Evolutionary conservation across 2,888 invertebrate species (phyloP), one percentile per base, ranked within the genome.

Genomic region (Netelia melanura): DNA sequence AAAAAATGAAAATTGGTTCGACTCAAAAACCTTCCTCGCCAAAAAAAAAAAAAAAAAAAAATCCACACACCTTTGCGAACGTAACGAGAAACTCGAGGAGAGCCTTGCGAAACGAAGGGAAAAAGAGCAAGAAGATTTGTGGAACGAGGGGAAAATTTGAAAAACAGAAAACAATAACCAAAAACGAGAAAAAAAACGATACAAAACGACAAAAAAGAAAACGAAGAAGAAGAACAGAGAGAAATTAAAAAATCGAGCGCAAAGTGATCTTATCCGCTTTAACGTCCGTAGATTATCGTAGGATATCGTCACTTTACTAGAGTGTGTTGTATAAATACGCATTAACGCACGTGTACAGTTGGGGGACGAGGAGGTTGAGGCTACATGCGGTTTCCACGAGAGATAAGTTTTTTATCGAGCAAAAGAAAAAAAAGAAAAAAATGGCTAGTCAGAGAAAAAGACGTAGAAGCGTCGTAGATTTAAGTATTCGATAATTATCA

Each of bases 231-330:
- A 17, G 58, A 52, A 74, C 52, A 70, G 30, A 30, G 30, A 30
- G 6, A 30, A 30, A 52, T 48, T 52, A 77, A 80, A 61, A 88
- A 83, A 84, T 83, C 86, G 85, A 90, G 88, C 86, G 90, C 87
- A 90, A 91, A 91, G 91, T 92, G 91, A 91, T 91, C 91, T 91
- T 90, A 91, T 90, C 90, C 90, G 90, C 91, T 92, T 92, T 91
- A 91, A 91, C 90, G 91, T 91, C 90, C 90, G 89, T 90, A 92
- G 89, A 87, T 90, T 89, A 89, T 88, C 76, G 88, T 90, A 90
- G 86, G 88, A 90, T 90, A 91, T 90, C 30, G 30, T 48, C 88
- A 90, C 89, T 90, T 88, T 89, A 89, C 38, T 62, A 70, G 61
- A 44, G 52, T 78, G 68, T 58, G 89, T 87, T 86, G 87, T 87